A percentile compares a stretch with the other conserved stretches of the same genome.
phyloP scores from a whole-genome alignment of 1,140 invertebrate genomes.

The Bilobella aurantiaca region DNA sequence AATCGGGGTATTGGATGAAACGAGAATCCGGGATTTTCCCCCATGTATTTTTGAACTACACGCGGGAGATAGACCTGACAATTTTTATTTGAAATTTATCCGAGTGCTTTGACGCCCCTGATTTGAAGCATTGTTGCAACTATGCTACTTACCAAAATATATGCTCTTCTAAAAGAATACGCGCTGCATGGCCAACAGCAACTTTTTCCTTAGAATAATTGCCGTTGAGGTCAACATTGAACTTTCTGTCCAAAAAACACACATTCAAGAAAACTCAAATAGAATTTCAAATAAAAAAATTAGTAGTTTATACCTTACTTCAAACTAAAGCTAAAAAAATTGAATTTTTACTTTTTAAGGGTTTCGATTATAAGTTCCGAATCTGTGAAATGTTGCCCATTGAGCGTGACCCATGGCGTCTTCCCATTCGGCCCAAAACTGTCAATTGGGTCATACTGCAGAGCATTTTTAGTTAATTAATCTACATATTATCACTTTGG shows the following conservation, averaged over 20 bases:
- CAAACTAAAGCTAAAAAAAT: neutral
- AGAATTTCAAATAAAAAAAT: neutral
- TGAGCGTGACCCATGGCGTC: constrained; percentile 42
- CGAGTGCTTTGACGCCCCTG: no score
- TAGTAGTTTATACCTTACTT: neutral
- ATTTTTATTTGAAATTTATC: no score
- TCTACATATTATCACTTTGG: neutral
- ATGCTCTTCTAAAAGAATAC: constrained; percentile 35
- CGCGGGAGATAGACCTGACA: no score
- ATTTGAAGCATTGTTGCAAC: no score
- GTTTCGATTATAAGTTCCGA: constrained; percentile 35
- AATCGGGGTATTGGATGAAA: no score
- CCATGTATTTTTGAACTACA: no score
- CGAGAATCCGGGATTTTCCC: no score
- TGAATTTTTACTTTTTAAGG: neutral
- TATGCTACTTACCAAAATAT: constrained; percentile 25
- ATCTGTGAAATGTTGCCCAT: constrained; percentile 40
- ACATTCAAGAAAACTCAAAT: neutral
- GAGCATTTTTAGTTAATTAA: no score
- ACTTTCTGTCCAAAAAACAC: constrained; percentile 19
- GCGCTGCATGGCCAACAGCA: constrained; percentile 21
- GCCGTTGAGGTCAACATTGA: constrained; percentile 9
- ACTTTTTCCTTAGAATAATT: constrained; percentile 14
- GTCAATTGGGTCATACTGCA: constrained; percentile 22
- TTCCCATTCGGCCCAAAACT: constrained; percentile 31